phyloP scores from a whole-genome alignment of 2,797 vertebrate genomes.

The Megalops cyprinoides region DNA sequence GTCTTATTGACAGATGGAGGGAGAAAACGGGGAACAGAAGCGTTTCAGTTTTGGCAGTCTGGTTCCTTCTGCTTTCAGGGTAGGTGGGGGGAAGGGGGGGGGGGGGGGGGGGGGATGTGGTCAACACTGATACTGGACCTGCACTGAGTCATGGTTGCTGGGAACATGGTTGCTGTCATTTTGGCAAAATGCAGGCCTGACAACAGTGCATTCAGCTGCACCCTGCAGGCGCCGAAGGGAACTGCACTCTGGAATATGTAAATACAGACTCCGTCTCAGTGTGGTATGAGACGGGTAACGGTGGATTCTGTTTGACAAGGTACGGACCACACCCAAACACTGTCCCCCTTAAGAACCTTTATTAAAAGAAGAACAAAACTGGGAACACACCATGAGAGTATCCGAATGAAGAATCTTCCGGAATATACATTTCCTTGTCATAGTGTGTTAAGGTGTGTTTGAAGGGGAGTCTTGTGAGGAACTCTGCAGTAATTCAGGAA shows the following conservation, averaged over 20 bases:
- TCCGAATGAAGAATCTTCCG: neutral
- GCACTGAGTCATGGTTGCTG: neutral
- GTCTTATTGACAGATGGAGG: slow-evolving; percentile 37
- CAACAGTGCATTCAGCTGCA: slow-evolving; percentile 26
- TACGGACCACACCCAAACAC: neutral
- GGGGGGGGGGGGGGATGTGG: neutral
- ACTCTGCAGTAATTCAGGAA: neutral
- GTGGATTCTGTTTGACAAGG: slow-evolving; percentile 1
- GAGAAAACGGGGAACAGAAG: slow-evolving; percentile 32
- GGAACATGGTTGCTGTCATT: no score
- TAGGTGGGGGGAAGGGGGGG: neutral
- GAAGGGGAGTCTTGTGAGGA: neutral
- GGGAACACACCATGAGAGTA: neutral
- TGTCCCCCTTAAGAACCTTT: neutral
- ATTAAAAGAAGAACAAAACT: neutral
- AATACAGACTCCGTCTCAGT: no score
- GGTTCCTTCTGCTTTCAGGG: slow-evolving; percentile 17
- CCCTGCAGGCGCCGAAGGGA: neutral
- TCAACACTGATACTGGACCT: neutral
- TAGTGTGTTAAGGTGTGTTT: neutral
- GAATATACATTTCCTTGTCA: neutral
- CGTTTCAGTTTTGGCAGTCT: slow-evolving; percentile 49
- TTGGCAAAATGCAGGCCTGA: neutral
- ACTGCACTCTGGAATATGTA: slow-evolving; percentile 1
- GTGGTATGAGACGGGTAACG: no score